Evolutionary conservation across 2,888 invertebrate species (phyloP).

Genomic region (Iphiclides podalirius): DNA sequence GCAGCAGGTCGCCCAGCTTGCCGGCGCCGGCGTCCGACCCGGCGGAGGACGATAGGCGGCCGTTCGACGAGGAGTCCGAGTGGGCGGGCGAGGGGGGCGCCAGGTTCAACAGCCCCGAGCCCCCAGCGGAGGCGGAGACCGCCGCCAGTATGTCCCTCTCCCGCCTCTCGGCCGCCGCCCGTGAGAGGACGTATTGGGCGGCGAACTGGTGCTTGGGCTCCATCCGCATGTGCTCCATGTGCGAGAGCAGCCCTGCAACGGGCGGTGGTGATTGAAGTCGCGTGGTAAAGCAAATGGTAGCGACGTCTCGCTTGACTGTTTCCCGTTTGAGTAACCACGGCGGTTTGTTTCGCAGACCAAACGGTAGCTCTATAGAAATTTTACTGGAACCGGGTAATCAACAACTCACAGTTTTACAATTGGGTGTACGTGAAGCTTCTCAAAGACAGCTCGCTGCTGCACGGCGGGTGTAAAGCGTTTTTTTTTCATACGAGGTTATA

Average conservation of each 20-base stretch:
- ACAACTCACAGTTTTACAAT: neutral
- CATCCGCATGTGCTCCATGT: conserved; percentile 98
- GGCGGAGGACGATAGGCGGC: conserved; percentile 88
- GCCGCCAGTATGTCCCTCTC: conserved; percentile 89
- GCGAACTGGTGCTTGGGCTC: conserved; percentile 98
- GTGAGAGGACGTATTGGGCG: conserved; percentile 93
- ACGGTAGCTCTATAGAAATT: neutral
- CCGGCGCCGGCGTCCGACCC: conserved; percentile 86
- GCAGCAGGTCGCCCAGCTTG: conserved; percentile 80
- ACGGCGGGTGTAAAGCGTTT: too few relatives aligned
- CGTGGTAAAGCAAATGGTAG: too few relatives aligned
- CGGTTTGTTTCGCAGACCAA: too few relatives aligned
- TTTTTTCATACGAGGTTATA: too few relatives aligned
- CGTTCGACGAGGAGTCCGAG: conserved; percentile 92
- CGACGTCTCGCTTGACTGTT: too few relatives aligned
- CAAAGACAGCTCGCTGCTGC: too few relatives aligned
- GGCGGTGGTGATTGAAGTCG: too few relatives aligned
- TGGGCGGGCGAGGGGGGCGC: conserved; percentile 92
- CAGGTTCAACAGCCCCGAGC: conserved; percentile 83
- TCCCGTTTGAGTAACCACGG: too few relatives aligned
- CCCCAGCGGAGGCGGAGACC: conserved; percentile 82
- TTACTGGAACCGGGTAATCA: neutral
- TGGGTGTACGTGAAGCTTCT: too few relatives aligned
- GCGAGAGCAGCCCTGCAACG: conserved; percentile 89
- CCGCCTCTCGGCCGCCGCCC: conserved; percentile 94